Evolutionary conservation across 2,113 vertebrate genomes (phyloP), one percentile per base, ranked within the genome.

Genomic region (Picathartes gymnocephalus): DNA sequence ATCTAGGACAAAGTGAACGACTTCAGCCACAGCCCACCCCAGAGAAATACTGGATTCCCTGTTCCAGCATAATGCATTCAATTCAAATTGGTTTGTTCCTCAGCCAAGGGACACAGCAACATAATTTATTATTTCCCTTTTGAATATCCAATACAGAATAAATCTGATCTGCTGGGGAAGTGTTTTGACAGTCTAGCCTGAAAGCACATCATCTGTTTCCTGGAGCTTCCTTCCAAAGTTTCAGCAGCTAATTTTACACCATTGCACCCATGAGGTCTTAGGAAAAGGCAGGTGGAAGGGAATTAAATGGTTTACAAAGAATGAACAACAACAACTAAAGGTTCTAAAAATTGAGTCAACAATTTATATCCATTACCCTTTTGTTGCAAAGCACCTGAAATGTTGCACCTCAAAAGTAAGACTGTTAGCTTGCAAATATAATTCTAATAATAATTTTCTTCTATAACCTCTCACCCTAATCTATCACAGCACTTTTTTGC

Each of bases 61-160:
- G 27, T 61, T 88, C 73, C 62, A 92, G 40, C 27, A 61, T 90
- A 79, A 83, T 19, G 33, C 35, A 79, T 93, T 93, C 53, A 94
- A 80, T 88, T 78, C 86, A 90, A 81, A 94, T 85, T 82, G 72
- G 86, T 86, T 92, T 95, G 81, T 72, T 95, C 79, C 50, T 79
- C 68, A 95, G 95, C 92, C 95, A 97, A 90, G 79, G 85, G 85
- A 94, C 86, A 94, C 66, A 92, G 82, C 51, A 85, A 89, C 57
- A 87, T 93, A 96, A 96, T 94, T 95, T 92, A 94, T 37, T 88
- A 94, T 95, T 96, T 96, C 95, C 95, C 53, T 84, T 92, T 89
- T 91, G 86, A 95, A 90, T 94, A 96, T 82, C 89, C 68, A 90
- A 42, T 88, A 79, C 72, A 78, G 87, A 96, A 95, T 95, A 94